Evolutionary conservation across 2,113 vertebrate species (phyloP).

Genomic region (Thryonomys swinderianus): DNA sequence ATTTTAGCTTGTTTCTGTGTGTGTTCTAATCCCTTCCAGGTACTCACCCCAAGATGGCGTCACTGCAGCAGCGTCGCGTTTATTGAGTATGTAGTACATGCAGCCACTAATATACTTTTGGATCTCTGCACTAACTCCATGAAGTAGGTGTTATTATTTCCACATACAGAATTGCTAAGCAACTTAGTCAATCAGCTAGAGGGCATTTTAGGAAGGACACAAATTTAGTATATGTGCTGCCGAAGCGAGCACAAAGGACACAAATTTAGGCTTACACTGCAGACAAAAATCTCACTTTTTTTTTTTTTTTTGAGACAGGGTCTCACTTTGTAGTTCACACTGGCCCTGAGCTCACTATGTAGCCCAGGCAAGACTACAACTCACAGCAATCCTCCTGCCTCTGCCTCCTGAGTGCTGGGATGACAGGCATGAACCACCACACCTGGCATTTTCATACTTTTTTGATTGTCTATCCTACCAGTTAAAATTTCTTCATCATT

Average conservation of each 20-base stretch:
- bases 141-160: background rate
- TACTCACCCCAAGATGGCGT: background rate
- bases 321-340: too few species aligned
- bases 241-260: too few species aligned
- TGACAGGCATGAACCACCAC: too few species aligned
- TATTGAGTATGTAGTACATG: background rate
- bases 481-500: background rate
- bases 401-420: too few species aligned
- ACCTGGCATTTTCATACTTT: background rate
- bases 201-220: background rate
- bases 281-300: too few species aligned
- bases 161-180: background rate
- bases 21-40: background rate
- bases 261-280: background rate
- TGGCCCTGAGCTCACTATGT: too few species aligned
- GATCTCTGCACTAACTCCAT: background rate
- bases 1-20: background rate
- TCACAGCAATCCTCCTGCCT: too few species aligned
- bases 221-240: too few species aligned
- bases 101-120: background rate
- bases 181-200: background rate
- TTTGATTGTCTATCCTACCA: background rate
- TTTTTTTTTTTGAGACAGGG: too few species aligned
- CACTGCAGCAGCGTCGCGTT: background rate
- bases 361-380: too few species aligned